Percentiles rank a stretch among this genome's conserved stretches.
Evolutionary conservation across 2,888 invertebrate genomes (phyloP).

Genomic region (Carterocephalus palaemon): DNA sequence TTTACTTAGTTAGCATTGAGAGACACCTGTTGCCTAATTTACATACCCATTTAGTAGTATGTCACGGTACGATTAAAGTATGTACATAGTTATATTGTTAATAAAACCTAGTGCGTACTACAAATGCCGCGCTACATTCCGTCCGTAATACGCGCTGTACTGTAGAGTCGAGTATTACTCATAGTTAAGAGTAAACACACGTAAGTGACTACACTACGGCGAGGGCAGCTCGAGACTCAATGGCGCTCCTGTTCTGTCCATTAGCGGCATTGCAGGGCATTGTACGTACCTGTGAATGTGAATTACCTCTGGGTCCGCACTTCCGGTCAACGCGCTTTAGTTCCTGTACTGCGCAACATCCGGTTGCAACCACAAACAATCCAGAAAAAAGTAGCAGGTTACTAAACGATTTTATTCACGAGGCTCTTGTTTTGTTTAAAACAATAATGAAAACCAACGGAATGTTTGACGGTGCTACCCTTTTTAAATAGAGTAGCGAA

Average conservation of each 20-base stretch:
- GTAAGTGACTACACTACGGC: conserved; percentile 4
- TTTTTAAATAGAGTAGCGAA: no score
- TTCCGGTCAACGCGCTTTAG: conserved; percentile 62
- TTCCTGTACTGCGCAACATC: conserved; percentile 63
- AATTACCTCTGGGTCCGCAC: conserved; percentile 31
- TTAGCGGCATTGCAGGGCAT: conserved; percentile 44
- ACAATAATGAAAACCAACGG: conserved; percentile 11
- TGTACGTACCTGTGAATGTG: conserved; percentile 36
- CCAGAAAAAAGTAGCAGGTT: conserved; percentile 23
- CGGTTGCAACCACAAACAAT: conserved; percentile 48
- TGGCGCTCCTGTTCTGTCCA: conserved; percentile 43
- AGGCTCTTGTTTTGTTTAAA: background rate
- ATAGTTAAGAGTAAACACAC: conserved; percentile 9
- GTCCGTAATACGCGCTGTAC: no score
- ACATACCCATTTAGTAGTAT: background rate
- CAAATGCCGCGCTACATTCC: no score
- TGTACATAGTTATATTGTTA: conserved; percentile 8
- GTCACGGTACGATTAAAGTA: no score
- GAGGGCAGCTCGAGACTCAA: conserved; percentile 35
- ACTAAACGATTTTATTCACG: background rate
- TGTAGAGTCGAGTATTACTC: conserved; percentile 4
- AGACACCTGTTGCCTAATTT: conserved; percentile 12
- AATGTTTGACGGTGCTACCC: conserved; percentile 26
- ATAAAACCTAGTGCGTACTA: no score
- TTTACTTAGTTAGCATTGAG: conserved; percentile 1